phyloP scores from a whole-genome alignment of 2,113 vertebrate species.

The Mola mola region DNA sequence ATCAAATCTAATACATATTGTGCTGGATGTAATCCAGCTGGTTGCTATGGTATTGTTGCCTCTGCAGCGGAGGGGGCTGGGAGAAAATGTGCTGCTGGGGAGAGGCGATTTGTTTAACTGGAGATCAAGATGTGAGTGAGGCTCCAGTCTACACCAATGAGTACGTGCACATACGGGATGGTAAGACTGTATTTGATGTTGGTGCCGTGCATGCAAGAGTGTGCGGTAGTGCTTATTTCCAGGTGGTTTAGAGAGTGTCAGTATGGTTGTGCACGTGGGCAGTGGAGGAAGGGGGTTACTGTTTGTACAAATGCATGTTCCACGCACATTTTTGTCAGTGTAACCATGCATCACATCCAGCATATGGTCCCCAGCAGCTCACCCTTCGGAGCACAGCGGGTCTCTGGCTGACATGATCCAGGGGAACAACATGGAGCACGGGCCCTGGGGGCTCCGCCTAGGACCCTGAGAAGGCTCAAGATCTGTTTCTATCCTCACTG shows the following conservation, averaged over 20 bases:
- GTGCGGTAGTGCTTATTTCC: constrained; percentile 20
- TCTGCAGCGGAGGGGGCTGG: constrained; percentile 29
- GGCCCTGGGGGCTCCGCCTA: constrained; percentile 40
- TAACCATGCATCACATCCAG: constrained; percentile 67
- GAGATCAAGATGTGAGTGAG: constrained; percentile 17
- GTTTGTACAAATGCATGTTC: constrained; percentile 39
- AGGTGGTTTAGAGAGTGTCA: constrained; percentile 5
- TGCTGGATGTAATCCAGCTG: constrained; percentile 72
- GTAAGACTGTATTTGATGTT: neutral
- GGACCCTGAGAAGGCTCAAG: constrained; percentile 23
- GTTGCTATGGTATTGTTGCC: constrained; percentile 76
- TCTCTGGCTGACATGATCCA: constrained; percentile 69
- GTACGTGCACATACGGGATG: neutral
- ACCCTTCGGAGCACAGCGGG: constrained; percentile 35
- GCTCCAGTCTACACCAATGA: constrained; percentile 34
- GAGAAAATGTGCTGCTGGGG: constrained; percentile 42
- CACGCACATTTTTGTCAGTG: constrained; percentile 38
- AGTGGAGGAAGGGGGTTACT: constrained; percentile 11
- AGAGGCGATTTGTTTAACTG: constrained; percentile 45
- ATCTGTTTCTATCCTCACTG: constrained; percentile 40
- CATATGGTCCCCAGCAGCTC: constrained; percentile 71
- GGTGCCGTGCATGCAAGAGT: constrained; percentile 2
- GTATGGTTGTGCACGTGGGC: constrained; percentile 9
- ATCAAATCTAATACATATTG: constrained; percentile 72
- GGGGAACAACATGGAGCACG: constrained; percentile 57